A percentile compares a stretch with the other conserved stretches of the same genome.
phyloP scores from a whole-genome alignment of 2,797 vertebrate species.

The Arvicola amphibius region DNA sequence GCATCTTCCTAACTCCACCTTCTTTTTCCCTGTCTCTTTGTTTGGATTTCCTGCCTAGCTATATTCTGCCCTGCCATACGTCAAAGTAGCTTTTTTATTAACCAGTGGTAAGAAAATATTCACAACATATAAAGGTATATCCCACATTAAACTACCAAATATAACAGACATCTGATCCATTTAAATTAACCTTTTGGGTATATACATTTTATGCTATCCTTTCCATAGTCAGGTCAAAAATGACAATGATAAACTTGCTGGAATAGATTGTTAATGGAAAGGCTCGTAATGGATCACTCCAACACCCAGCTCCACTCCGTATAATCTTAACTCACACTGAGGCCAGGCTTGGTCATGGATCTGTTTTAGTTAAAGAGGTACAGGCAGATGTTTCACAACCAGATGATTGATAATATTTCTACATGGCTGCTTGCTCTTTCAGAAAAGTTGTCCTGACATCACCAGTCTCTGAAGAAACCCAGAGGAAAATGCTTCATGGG shows the following conservation, averaged over 20 bases:
- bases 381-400: not conserved
- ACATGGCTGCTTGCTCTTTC: not conserved
- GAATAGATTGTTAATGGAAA: not conserved
- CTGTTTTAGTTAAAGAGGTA: not conserved
- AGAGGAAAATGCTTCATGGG: not conserved
- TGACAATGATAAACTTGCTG: not conserved
- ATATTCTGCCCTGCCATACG: too few species aligned
- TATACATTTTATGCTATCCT: not conserved
- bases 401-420: not conserved
- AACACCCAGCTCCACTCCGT: not conserved
- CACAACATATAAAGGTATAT: too few species aligned
- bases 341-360: not conserved
- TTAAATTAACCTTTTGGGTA: conserved; percentile 26
- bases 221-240: not conserved
- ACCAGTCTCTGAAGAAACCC: not conserved
- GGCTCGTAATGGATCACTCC: not conserved
- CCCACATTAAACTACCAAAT: not conserved
- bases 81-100: too few species aligned
- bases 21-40: too few species aligned
- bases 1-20: too few species aligned
- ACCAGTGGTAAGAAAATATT: too few species aligned
- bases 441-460: not conserved
- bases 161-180: not conserved
- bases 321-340: conserved; percentile 2
- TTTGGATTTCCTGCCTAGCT: too few species aligned